Percentiles rank a stretch among this genome's conserved stretches.
phyloP scores from a whole-genome alignment of 2,888 invertebrate species.

The Keiferia lycopersicella region DNA sequence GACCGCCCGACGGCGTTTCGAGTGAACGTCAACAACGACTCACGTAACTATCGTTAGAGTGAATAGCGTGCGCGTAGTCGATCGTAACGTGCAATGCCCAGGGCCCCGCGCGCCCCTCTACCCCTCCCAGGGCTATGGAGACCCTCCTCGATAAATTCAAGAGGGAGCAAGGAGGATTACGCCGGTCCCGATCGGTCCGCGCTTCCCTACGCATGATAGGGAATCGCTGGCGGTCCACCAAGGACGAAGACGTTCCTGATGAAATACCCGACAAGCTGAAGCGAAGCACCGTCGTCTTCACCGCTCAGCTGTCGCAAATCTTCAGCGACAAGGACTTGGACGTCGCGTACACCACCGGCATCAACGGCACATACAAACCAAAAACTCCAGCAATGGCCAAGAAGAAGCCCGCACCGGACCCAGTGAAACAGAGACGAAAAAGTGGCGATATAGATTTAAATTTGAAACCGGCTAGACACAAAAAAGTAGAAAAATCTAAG shows the following conservation, averaged over 20 bases:
- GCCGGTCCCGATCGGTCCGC: slow-evolving; percentile 86
- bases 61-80: slow-evolving; percentile 77
- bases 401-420: slow-evolving; percentile 55
- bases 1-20: slow-evolving; percentile 64
- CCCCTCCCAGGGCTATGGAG: slow-evolving; percentile 77
- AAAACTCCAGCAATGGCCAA: slow-evolving; percentile 75
- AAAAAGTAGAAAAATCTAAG: slow-evolving; percentile 70
- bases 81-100: slow-evolving; percentile 76
- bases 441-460: slow-evolving; percentile 72
- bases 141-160: slow-evolving; percentile 77
- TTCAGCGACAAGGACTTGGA: slow-evolving; percentile 71
- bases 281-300: slow-evolving; percentile 62
- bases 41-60: slow-evolving; percentile 73
- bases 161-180: slow-evolving; percentile 75
- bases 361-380: slow-evolving; percentile 73
- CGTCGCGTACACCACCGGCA: slow-evolving; percentile 65
- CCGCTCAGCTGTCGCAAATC: slow-evolving; percentile 63
- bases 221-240: slow-evolving; percentile 80
- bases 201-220: slow-evolving; percentile 85
- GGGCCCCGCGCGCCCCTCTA: slow-evolving; percentile 63
- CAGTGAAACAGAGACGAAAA: slow-evolving; percentile 59
- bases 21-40: slow-evolving; percentile 77
- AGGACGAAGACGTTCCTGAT: slow-evolving; percentile 63
- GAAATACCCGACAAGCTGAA: slow-evolving; percentile 58
- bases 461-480: slow-evolving; percentile 63